Evolutionary conservation across 2,888 invertebrate genomes (phyloP).

Genomic region (Heteromurus nitidus): DNA sequence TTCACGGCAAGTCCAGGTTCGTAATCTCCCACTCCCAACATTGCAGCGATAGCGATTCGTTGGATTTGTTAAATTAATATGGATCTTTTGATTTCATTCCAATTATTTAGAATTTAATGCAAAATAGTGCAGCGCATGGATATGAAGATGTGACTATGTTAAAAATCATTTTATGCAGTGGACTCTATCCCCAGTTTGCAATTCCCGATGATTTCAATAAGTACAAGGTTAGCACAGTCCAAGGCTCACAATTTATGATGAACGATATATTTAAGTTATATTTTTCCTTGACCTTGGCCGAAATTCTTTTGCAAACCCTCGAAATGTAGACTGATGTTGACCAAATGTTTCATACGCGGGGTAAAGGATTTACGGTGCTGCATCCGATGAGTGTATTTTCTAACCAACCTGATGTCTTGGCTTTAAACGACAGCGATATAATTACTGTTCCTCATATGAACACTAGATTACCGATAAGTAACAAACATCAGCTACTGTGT

Average conservation of each 20-base stretch:
- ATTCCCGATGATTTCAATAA: slow-evolving; percentile 93
- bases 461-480: slow-evolving; percentile 84
- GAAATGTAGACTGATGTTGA: slow-evolving; percentile 87
- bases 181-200: slow-evolving; percentile 96
- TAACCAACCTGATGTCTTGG: slow-evolving; percentile 85
- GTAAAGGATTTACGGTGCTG: slow-evolving; percentile 91
- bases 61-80: too few species aligned
- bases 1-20: slow-evolving; percentile 82
- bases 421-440: slow-evolving; percentile 86
- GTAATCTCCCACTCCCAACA: too few species aligned
- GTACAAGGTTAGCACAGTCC: too few species aligned
- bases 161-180: slow-evolving; percentile 90
- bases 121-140: slow-evolving; percentile 81
- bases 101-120: slow-evolving; percentile 78
- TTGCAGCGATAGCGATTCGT: not conserved
- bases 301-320: too few species aligned
- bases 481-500: slow-evolving; percentile 89
- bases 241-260: too few species aligned
- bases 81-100: too few species aligned
- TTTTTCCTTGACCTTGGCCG: not conserved
- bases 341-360: slow-evolving; percentile 89
- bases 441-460: slow-evolving; percentile 79
- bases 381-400: slow-evolving; percentile 94
- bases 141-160: slow-evolving; percentile 83
- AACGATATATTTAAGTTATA: not conserved